phyloP scores from a whole-genome alignment of 2,888 invertebrate genomes.

The Drosophila yooni region DNA sequence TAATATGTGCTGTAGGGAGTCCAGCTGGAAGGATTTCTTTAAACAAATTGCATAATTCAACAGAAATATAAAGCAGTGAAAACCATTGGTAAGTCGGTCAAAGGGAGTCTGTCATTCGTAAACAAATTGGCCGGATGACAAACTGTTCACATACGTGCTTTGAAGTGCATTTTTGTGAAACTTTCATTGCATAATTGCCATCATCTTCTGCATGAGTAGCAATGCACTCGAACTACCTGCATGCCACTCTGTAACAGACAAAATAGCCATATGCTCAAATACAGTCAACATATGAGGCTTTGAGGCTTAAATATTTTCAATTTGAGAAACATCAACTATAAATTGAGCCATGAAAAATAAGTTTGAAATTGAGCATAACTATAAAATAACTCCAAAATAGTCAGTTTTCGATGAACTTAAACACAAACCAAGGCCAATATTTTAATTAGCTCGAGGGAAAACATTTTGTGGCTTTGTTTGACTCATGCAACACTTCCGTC shows the following conservation, averaged over 20 bases:
- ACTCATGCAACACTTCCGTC: constrained; percentile 4
- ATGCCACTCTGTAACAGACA: background rate
- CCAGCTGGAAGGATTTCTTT: background rate
- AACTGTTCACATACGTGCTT: constrained; percentile 10
- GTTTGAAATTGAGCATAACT: background rate
- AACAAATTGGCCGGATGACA: constrained; percentile 15
- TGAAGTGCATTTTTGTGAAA: constrained; percentile 34
- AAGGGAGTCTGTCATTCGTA: constrained; percentile 12
- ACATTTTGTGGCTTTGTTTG: constrained; percentile 15
- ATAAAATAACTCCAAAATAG: background rate
- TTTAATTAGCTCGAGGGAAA: constrained; percentile 33
- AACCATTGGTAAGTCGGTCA: constrained; percentile 38
- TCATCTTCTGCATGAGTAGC: constrained; percentile 18
- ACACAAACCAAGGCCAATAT: constrained; percentile 8
- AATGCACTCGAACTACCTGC: constrained; percentile 8
- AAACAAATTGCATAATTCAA: constrained; percentile 20
- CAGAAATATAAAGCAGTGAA: constrained; percentile 18
- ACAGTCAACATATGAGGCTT: background rate
- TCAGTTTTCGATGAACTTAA: background rate
- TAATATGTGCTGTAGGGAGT: background rate
- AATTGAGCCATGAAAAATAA: background rate
- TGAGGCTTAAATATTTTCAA: background rate
- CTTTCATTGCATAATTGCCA: constrained; percentile 56
- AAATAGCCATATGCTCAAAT: background rate
- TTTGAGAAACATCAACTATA: background rate